Base-by-base conservation (phyloP, 2,888 invertebrate genomes). In the Pterostichus niger region DNA sequence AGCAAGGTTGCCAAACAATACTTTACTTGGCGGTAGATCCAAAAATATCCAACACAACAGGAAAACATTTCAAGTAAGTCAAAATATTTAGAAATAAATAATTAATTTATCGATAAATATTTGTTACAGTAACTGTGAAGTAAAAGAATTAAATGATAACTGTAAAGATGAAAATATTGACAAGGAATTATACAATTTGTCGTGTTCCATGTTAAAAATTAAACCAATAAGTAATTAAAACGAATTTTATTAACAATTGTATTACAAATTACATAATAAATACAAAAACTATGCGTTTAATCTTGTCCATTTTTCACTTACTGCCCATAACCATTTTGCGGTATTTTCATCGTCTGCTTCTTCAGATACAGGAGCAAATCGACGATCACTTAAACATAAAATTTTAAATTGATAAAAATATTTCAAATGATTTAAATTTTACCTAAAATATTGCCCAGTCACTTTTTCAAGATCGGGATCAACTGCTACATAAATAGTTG, bases 241-340 rank as follows among this genome's bases (percentile, higher is more conserved):
- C 40, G 33, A 80, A 61, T 9, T 76, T 79, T 77, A 44, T 49
- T 71, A 77, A 35, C 61, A 76, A 73, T 33, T 79, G 35, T 61
- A 54, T 56, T 46, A 76, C 54, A 79, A 79, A 64, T 44, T 9
- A 77, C 17, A 76, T 40, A 76, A 49, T 76, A 76, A 54, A 76
- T 49, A 54, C 6, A 40, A 9, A 40, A 73, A 15, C 46, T 75
- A 71, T 61, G 52, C 78, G 40, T 64, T 76, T 61, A 87, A 84
- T 84, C 89, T 90, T 15, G 96, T 96, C 97, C 96, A 97, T 87
- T 93, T 94, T 90, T 94, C 95, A 91, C 96, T 96, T 75, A 95
- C 94, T 83, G 91, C 89, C 96, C 96, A 97, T 85, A 97, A 88
- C 94, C 96, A 95, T 86, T 91, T 91, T 2, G 93, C 92, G 83